Evolutionary conservation across 2,797 vertebrate genomes (phyloP).

Genomic region (Tachyglossus aculeatus): DNA sequence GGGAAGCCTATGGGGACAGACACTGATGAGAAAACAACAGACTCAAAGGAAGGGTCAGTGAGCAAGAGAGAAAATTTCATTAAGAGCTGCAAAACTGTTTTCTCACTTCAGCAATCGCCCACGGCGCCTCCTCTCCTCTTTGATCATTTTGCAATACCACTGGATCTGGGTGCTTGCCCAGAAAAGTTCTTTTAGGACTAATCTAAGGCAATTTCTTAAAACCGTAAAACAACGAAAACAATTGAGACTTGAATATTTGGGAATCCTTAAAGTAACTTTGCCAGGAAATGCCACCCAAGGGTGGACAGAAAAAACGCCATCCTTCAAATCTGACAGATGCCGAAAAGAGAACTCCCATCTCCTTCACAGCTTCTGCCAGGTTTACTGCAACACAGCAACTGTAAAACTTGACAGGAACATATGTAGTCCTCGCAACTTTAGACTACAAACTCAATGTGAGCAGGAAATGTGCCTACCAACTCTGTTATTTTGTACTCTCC

Average conservation of each 20-base stretch:
- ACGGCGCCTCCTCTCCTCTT: rapidly evolving
- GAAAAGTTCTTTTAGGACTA: slow-evolving; percentile 7
- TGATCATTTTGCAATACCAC: neutral
- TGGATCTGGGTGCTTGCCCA: rapidly evolving
- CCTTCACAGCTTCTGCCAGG: slow-evolving; percentile 30
- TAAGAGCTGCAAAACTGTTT: neutral
- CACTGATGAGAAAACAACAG: neutral
- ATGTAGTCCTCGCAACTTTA: too few species aligned
- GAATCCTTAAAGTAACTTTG: slow-evolving; percentile 30
- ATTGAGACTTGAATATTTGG: slow-evolving; percentile 40
- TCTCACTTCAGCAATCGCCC: neutral
- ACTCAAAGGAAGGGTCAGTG: neutral
- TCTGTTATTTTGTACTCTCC: too few species aligned
- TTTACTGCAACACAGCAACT: slow-evolving; percentile 55
- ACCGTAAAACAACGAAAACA: slow-evolving; percentile 21
- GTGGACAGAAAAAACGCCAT: too few species aligned
- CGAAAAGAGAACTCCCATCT: slow-evolving; percentile 25
- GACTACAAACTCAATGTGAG: too few species aligned
- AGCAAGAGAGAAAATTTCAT: neutral
- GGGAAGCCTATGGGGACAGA: too few species aligned
- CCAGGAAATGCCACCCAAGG: slow-evolving; percentile 31
- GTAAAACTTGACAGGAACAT: too few species aligned
- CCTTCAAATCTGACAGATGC: too few species aligned
- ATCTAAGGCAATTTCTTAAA: slow-evolving; percentile 44
- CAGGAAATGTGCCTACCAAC: too few species aligned